phyloP scores from a whole-genome alignment of 2,888 invertebrate genomes.

The Hemicrepidius hirtus region DNA sequence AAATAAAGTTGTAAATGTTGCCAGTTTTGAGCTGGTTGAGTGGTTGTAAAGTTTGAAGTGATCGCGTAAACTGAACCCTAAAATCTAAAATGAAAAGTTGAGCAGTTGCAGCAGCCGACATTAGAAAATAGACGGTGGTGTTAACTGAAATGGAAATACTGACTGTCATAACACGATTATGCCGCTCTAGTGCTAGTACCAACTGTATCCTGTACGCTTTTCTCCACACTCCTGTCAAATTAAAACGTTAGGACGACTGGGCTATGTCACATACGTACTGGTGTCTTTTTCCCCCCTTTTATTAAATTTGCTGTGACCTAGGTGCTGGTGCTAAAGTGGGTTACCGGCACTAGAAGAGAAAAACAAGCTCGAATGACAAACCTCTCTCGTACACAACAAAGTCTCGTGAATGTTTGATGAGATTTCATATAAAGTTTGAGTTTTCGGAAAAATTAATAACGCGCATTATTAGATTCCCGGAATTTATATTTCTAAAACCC shows the following conservation, averaged over 20 bases:
- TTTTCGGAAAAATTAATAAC: constrained; percentile 13
- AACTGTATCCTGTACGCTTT: constrained; percentile 43
- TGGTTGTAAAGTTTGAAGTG: too few relatives aligned
- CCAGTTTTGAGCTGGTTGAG: too few relatives aligned
- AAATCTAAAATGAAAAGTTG: constrained; percentile 22
- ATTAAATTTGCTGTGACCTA: constrained; percentile 31
- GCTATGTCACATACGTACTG: constrained; percentile 18
- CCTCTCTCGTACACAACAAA: constrained; percentile 1
- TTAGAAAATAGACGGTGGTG: constrained; percentile 36
- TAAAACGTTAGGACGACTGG: constrained; percentile 34
- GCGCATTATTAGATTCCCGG: constrained; percentile 5
- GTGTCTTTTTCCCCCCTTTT: constrained; percentile 19
- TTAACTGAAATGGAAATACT: constrained; percentile 44
- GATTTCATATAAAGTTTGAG: background rate
- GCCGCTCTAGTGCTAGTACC: constrained; percentile 39
- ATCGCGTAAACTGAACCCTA: background rate
- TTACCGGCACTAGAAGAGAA: constrained; percentile 12
- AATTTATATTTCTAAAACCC: background rate
- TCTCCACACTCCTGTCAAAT: constrained; percentile 43
- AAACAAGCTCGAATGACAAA: constrained; percentile 5
- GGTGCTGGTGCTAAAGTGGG: constrained; percentile 15
- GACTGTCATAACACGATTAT: constrained; percentile 45
- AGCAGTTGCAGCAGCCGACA: constrained; percentile 25
- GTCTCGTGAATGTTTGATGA: background rate
- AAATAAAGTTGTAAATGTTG: too few relatives aligned